Base-by-base conservation (phyloP, 2,113 vertebrate genomes). In the Pampusana beccarii region DNA sequence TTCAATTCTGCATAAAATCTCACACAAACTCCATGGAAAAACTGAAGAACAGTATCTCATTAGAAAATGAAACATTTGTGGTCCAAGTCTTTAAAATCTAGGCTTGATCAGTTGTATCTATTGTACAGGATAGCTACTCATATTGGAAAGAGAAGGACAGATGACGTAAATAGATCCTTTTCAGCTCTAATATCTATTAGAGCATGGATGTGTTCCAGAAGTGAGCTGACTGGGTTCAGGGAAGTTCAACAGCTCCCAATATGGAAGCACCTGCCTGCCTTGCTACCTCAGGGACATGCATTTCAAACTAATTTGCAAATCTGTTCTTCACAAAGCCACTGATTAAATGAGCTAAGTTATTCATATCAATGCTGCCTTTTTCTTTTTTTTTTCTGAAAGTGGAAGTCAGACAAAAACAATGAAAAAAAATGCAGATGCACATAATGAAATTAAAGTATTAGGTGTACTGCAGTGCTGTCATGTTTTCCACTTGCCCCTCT, bases 391-490 rank as follows among this genome's bases (percentile, higher is more conserved):
- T 53, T 0, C 16, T 87, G 61, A 69, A 93, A 82, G 34, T 65
- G 23, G 19, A 69, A 88, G 40, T 36, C 66, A 80, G 65, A 82
- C 16, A 86, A 91, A 83, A 80, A 51, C 7, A 61, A 66, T 34
- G 33, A 54, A 75, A 80, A 61, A 36, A 87, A 80, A 16, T 34
- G 29, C 70, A 93, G 46, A 79, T 13, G 24, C 11, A 48, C 15
- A 33, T 80, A 86, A 92, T 54, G 24, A 72, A 95, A 93, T 93
- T 90, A 75, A 85, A 80, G 6, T 70, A 80, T 72, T 72, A 72
- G 29, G 8, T 74, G 13, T n/a, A 73, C 18, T 65, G 58, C 62
- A 53, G 44, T 24, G 54, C 14, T 57, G n/a, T 44, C 40, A 65
- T 34, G 26, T 90, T 90, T 94, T 77, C 71, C 58, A 88, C 81